Conservation (phyloP, 2,113 vertebrate species). For the Tragelaphus buxtoni region DNA sequence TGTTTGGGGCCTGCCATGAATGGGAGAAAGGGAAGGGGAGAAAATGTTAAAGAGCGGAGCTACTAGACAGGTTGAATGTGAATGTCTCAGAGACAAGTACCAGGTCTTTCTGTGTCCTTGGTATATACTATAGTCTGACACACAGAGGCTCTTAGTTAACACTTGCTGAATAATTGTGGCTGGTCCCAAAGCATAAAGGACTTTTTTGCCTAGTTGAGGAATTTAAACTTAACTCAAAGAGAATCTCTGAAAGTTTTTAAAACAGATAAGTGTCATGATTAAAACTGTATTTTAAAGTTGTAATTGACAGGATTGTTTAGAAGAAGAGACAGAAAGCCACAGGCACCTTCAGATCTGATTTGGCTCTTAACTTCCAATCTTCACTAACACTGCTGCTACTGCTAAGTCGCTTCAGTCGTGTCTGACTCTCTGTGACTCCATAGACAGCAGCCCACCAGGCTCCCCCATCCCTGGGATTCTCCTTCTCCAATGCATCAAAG, state of each 20-base stretch:
- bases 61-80: neutral
- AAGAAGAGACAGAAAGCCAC: neutral
- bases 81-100: neutral
- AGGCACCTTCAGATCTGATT: conserved; percentile 4
- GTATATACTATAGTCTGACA: neutral
- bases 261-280: neutral
- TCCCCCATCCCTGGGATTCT: too few species aligned
- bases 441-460: too few species aligned
- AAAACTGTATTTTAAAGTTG: neutral
- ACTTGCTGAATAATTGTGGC: neutral
- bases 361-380: neutral
- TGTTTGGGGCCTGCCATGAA: neutral
- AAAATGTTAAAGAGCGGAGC: neutral
- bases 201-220: neutral
- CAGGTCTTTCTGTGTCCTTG: neutral
- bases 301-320: neutral
- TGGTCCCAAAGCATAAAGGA: neutral
- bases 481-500: too few species aligned
- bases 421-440: too few species aligned
- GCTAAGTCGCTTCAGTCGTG: too few species aligned
- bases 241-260: neutral
- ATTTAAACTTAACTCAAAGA: neutral
- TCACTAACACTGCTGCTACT: neutral
- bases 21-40: neutral
- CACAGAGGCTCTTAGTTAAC: neutral